Evolutionary conservation across 2,113 vertebrate genomes (phyloP).

Genomic region (Murina feae): DNA sequence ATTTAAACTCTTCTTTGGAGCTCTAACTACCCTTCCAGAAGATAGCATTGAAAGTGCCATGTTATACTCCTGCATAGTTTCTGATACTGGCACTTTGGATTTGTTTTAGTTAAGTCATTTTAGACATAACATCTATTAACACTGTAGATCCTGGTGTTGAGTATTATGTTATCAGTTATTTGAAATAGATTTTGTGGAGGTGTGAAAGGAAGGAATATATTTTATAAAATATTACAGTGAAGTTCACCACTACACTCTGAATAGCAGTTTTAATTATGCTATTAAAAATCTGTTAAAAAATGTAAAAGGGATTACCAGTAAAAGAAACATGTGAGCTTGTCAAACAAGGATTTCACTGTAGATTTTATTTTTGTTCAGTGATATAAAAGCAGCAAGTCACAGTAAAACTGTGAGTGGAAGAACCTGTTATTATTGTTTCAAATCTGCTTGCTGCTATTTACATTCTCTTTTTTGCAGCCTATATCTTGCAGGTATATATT

Average conservation of each 20-base stretch:
- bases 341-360: not conserved
- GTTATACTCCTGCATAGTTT: not conserved
- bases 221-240: constrained; percentile 16
- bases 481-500: constrained; percentile 40
- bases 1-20: not conserved
- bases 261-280: not conserved
- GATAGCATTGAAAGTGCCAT: not conserved
- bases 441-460: constrained; percentile 61
- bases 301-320: constrained; percentile 46
- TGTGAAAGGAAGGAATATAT: not conserved
- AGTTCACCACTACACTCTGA: constrained; percentile 38
- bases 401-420: not conserved
- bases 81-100: constrained; percentile 12
- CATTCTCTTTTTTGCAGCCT: constrained; percentile 72
- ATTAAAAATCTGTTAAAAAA: constrained; percentile 15
- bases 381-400: constrained; percentile 44
- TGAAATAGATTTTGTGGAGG: constrained; percentile 19
- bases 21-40: constrained; percentile 22
- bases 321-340: not conserved
- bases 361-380: constrained; percentile 20
- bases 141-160: not conserved
- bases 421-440: constrained; percentile 33
- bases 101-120: constrained; percentile 51
- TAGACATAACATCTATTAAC: constrained; percentile 40
- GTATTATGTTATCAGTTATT: constrained; percentile 30